phyloP scores from a whole-genome alignment of 2,888 invertebrate species.

The Cacoxenus indagator region DNA sequence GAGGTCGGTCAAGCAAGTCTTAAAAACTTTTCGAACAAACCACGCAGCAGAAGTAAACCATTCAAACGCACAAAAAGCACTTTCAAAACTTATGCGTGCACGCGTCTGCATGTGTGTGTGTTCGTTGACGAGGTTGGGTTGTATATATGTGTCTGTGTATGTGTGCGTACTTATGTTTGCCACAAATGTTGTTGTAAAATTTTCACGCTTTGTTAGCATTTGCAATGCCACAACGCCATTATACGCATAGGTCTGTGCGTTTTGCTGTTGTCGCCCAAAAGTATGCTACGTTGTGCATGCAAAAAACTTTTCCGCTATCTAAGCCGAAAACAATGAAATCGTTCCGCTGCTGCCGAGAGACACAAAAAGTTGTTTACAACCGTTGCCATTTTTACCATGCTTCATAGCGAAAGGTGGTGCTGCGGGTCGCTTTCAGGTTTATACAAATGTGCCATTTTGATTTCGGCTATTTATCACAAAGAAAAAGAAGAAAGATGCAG shows the following conservation, averaged over 20 bases:
- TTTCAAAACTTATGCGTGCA: slow-evolving; percentile 3
- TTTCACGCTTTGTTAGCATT: slow-evolving; percentile 7
- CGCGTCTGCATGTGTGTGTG: neutral
- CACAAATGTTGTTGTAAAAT: slow-evolving; percentile 9
- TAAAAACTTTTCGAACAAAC: slow-evolving; percentile 63
- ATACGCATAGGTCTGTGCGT: neutral
- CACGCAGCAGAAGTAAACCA: slow-evolving; percentile 40
- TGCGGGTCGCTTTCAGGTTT: neutral
- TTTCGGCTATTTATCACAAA: too few relatives aligned
- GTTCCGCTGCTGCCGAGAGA: slow-evolving; percentile 36
- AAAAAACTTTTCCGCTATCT: slow-evolving; percentile 43
- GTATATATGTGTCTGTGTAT: neutral
- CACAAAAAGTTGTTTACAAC: slow-evolving; percentile 49
- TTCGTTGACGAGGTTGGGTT: neutral
- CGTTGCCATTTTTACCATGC: slow-evolving; percentile 42
- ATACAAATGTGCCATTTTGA: too few relatives aligned
- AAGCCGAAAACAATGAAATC: slow-evolving; percentile 63
- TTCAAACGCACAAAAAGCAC: neutral
- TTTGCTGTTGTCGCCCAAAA: neutral
- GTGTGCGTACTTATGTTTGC: neutral
- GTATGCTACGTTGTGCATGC: neutral
- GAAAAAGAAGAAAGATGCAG: too few relatives aligned
- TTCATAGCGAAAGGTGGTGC: neutral
- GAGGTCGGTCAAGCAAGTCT: slow-evolving; percentile 65
- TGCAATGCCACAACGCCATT: neutral